Evolutionary conservation across 1,140 invertebrate species (phyloP).

Genomic region (Penaeus indicus): DNA sequence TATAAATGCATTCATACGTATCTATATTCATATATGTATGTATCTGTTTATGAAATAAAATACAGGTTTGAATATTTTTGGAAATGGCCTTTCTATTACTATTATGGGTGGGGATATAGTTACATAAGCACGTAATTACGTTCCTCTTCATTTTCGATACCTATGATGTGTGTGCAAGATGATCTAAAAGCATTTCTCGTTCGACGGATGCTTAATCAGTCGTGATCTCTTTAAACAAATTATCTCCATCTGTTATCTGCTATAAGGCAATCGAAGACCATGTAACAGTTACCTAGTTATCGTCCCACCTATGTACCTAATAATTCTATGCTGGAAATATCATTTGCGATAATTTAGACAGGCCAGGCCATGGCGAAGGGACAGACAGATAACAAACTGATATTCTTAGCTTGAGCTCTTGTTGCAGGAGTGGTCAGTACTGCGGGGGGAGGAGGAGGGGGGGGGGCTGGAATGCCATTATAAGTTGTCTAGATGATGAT

Average conservation of each 20-base stretch:
- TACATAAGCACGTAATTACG: too few relatives aligned
- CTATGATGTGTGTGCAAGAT: too few relatives aligned
- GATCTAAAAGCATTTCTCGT: too few relatives aligned
- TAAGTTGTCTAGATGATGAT: too few relatives aligned
- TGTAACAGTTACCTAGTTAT: neutral
- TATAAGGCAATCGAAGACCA: too few relatives aligned
- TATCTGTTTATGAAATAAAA: neutral
- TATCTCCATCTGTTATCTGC: too few relatives aligned
- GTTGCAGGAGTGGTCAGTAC: neutral
- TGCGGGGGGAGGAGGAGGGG: neutral
- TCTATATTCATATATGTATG: neutral
- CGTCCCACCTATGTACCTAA: slow-evolving; percentile 8
- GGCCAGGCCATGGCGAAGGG: slow-evolving; percentile 27
- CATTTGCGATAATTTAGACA: slow-evolving; percentile 55
- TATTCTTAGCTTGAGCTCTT: slow-evolving; percentile 14
- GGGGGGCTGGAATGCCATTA: neutral
- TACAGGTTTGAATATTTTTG: too few relatives aligned
- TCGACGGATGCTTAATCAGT: too few relatives aligned
- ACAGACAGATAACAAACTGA: slow-evolving; percentile 41
- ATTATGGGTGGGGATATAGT: too few relatives aligned
- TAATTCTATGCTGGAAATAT: slow-evolving; percentile 47
- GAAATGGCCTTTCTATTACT: too few relatives aligned
- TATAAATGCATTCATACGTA: neutral
- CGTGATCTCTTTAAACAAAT: too few relatives aligned
- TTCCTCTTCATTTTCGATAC: too few relatives aligned